These are phyloP conservation scores for Brachypteracias leptosomus DNA, from an alignment of 2,113 vertebrate species.

Conservation along the genomic window DNA sequence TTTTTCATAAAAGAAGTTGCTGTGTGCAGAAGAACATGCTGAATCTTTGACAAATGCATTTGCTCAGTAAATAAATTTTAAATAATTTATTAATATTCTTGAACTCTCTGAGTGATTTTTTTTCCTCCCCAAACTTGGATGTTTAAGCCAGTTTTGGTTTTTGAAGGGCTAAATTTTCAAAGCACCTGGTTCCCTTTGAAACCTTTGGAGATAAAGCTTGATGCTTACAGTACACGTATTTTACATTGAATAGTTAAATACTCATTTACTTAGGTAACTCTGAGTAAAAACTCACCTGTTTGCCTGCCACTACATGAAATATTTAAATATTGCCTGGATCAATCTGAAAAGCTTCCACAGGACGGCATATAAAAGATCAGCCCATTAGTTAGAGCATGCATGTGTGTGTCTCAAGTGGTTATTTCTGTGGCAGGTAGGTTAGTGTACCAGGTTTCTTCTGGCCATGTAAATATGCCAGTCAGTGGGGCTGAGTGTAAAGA, in stretches of 20 bases:
- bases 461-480: neutral
- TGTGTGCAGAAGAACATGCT: neutral
- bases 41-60: neutral
- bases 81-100: neutral
- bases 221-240: neutral
- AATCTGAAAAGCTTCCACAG: neutral
- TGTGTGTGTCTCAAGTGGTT: neutral
- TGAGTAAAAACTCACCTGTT: neutral
- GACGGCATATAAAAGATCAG: neutral
- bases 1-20: constrained; percentile 5
- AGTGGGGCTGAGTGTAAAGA: neutral
- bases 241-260: neutral
- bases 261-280: neutral
- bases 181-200: neutral
- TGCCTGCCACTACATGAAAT: neutral
- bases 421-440: neutral
- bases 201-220: neutral
- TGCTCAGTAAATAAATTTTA: neutral
- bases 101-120: neutral
- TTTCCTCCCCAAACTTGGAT: neutral
- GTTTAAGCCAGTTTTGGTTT: neutral
- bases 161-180: neutral
- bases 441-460: neutral
- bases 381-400: rapidly evolving
- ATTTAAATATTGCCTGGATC: neutral